Evolutionary conservation across 2,113 vertebrate species (phyloP).

Genomic region (Anoura caudifer): DNA sequence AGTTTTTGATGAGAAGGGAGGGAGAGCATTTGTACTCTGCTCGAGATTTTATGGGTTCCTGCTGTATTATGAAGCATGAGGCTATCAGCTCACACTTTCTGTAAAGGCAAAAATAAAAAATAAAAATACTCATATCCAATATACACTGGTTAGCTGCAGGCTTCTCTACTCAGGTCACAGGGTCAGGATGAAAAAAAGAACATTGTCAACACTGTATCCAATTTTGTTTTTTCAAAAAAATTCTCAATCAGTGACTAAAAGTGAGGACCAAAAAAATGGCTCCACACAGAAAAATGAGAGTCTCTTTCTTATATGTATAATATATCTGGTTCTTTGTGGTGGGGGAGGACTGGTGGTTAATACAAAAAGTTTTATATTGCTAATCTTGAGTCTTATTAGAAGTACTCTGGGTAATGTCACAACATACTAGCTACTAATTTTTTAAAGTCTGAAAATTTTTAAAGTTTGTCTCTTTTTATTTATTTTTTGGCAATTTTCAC

Average conservation of each 20-base stretch:
- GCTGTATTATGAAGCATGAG: neutral
- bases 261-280: neutral
- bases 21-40: neutral
- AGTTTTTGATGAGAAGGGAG: neutral
- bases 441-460: conserved; percentile 26
- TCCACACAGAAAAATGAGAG: neutral
- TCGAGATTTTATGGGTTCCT: neutral
- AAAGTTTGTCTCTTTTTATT: neutral
- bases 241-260: neutral
- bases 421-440: neutral
- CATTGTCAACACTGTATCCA: neutral
- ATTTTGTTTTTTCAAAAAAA: neutral
- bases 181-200: neutral
- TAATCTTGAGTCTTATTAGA: neutral
- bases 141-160: neutral
- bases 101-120: neutral
- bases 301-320: neutral
- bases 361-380: neutral
- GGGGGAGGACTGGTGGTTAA: neutral
- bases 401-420: neutral
- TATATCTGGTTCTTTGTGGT: neutral
- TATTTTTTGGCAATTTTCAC: neutral
- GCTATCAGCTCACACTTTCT: neutral
- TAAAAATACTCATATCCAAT: neutral
- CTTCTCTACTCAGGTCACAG: neutral